Percentiles rank a stretch among this genome's conserved stretches.
Conservation (phyloP, 2,797 vertebrate species). For the Coregonus suidteri region DNA sequence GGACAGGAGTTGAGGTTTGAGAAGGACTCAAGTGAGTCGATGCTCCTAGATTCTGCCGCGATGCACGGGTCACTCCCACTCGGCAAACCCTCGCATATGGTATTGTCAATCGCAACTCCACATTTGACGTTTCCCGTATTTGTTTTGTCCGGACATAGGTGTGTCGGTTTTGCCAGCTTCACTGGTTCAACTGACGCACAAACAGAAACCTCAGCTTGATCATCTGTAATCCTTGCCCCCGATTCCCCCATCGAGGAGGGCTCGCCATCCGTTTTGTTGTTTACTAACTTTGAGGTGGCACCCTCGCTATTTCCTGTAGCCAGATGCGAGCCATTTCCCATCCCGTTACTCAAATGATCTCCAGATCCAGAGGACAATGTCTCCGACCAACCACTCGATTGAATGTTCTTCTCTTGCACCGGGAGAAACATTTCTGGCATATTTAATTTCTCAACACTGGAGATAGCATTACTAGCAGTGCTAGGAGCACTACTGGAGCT, state of each 20-base stretch:
- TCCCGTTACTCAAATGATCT: conserved; percentile 73
- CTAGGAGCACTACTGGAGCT: conserved; percentile 53
- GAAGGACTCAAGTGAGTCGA: conserved; percentile 93
- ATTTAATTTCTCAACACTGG: conserved; percentile 56
- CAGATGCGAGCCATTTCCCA: conserved; percentile 62
- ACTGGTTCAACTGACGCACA: conserved; percentile 46
- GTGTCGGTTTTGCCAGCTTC: conserved; percentile 66
- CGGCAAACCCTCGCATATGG: conserved; percentile 66
- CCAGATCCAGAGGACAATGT: conserved; percentile 39
- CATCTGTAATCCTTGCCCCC: conserved; percentile 28
- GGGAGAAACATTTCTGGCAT: conserved; percentile 45
- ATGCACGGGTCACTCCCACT: conserved; percentile 81
- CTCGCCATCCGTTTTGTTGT: conserved; percentile 63
- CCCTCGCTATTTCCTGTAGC: conserved; percentile 66
- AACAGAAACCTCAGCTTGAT: conserved; percentile 26
- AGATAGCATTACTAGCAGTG: conserved; percentile 47
- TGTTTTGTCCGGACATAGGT: conserved; percentile 59
- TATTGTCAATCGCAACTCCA: conserved; percentile 55
- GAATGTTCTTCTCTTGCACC: conserved; percentile 40
- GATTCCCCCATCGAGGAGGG: conserved; percentile 35
- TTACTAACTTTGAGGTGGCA: conserved; percentile 79
- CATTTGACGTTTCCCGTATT: conserved; percentile 48
- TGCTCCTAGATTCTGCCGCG: conserved; percentile 81
- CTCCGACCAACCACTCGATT: conserved; percentile 34
- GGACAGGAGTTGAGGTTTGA: conserved; percentile 93